phyloP scores from a whole-genome alignment of 1,140 invertebrate genomes.

The Saccostrea glomerata region DNA sequence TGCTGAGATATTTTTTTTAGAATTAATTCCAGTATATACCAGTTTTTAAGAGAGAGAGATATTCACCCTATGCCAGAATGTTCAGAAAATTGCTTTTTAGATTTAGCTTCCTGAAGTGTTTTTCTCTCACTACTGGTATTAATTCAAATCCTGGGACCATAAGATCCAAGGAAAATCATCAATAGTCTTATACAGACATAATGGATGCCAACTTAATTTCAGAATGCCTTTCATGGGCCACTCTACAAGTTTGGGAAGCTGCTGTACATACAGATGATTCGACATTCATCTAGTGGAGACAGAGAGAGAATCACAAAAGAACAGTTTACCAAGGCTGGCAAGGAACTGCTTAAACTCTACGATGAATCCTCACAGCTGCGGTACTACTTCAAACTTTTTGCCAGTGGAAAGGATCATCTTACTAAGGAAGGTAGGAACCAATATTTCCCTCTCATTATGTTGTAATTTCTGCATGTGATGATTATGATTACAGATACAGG shows the following conservation, averaged over 20 bases:
- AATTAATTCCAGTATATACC: too few relatives aligned
- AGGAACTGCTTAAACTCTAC: conserved; percentile 70
- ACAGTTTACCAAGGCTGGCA: conserved; percentile 74
- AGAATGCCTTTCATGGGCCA: conserved; percentile 76
- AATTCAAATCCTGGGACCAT: too few relatives aligned
- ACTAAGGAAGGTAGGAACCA: conserved; percentile 68
- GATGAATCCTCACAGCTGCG: conserved; percentile 69
- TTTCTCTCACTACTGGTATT: too few relatives aligned
- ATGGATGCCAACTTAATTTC: conserved; percentile 30
- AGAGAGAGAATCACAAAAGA: conserved; percentile 72
- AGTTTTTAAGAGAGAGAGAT: too few relatives aligned
- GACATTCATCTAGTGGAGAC: conserved; percentile 53
- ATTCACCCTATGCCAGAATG: too few relatives aligned
- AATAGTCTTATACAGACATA: too few relatives aligned
- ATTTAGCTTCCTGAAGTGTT: too few relatives aligned
- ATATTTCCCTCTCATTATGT: background rate
- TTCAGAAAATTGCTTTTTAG: too few relatives aligned
- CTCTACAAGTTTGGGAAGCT: conserved; percentile 74
- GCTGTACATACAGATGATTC: conserved; percentile 69
- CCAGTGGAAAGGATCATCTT: conserved; percentile 68
- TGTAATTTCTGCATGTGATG: background rate
- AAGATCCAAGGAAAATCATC: too few relatives aligned
- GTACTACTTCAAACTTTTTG: conserved; percentile 76
- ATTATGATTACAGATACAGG: background rate
- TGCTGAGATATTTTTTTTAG: too few relatives aligned